These are phyloP conservation scores for Zaprionus taronus DNA, from an alignment of 1,140 invertebrate genomes.

Conservation along the genomic window DNA sequence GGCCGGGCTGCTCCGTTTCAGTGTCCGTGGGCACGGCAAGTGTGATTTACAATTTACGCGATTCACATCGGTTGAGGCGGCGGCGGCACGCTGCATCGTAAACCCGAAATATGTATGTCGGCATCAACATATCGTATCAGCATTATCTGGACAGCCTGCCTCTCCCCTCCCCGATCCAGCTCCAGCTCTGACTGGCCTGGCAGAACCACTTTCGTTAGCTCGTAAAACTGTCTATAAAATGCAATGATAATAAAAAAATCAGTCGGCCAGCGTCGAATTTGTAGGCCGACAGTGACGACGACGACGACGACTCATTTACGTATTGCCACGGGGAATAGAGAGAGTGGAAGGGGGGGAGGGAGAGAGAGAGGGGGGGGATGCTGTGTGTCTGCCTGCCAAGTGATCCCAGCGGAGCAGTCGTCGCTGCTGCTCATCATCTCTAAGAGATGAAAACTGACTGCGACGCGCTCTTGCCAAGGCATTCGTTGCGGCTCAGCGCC, in stretches of 20 bases:
- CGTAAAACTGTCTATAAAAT: conserved; percentile 82
- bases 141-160: conserved; percentile 55
- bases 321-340: conserved; percentile 7
- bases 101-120: conserved; percentile 73
- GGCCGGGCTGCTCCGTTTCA: neutral
- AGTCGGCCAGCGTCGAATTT: conserved; percentile 50
- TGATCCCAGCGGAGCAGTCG: conserved; percentile 49
- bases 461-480: conserved; percentile 13
- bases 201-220: conserved; percentile 81
- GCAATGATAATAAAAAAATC: conserved; percentile 79
- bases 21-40: conserved; percentile 36
- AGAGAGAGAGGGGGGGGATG: neutral
- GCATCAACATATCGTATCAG: conserved; percentile 42
- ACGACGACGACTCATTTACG: conserved; percentile 71
- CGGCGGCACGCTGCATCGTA: conserved; percentile 54
- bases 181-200: conserved; percentile 6
- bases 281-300: conserved; percentile 39
- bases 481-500: conserved; percentile 52
- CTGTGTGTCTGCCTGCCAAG: conserved; percentile 27
- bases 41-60: conserved; percentile 74
- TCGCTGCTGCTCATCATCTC: conserved; percentile 13
- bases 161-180: too few species aligned
- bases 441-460: conserved; percentile 19
- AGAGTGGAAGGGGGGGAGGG: neutral
- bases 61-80: conserved; percentile 44